Conservation (phyloP, 2,797 vertebrate species). For the Falco naumanni region DNA sequence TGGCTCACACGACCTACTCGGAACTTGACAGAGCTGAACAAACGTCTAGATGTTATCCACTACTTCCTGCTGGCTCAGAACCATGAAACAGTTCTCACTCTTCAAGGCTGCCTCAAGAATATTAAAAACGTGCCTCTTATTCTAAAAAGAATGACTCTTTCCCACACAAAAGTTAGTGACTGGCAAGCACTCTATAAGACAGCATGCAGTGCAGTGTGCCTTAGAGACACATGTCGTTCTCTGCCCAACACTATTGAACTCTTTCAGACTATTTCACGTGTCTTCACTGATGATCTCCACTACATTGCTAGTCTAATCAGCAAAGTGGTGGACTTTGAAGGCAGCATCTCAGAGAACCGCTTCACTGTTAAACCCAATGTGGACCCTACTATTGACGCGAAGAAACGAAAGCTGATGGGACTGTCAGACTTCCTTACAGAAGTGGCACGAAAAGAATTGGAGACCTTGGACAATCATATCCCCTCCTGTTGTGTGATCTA, state of each 20-base stretch:
- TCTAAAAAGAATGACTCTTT: slow-evolving; percentile 91
- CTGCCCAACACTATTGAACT: slow-evolving; percentile 88
- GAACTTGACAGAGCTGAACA: slow-evolving; percentile 83
- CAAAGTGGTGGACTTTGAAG: slow-evolving; percentile 96
- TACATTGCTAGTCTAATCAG: slow-evolving; percentile 88
- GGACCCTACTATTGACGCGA: slow-evolving; percentile 91
- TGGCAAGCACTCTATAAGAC: slow-evolving; percentile 96
- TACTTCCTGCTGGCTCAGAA: slow-evolving; percentile 91
- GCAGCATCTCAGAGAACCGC: slow-evolving; percentile 85
- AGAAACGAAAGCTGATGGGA: slow-evolving; percentile 91
- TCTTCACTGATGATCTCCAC: slow-evolving; percentile 89
- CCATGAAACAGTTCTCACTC: slow-evolving; percentile 83
- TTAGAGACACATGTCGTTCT: slow-evolving; percentile 87
- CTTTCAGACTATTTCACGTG: slow-evolving; percentile 86
- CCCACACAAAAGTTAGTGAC: slow-evolving; percentile 89
- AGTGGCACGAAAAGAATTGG: slow-evolving; percentile 90
- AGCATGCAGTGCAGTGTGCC: slow-evolving; percentile 88
- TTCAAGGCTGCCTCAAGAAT: slow-evolving; percentile 88
- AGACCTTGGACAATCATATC: slow-evolving; percentile 86
- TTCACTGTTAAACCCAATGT: slow-evolving; percentile 91
- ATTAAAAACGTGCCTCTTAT: slow-evolving; percentile 92
- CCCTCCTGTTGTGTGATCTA: slow-evolving; percentile 93
- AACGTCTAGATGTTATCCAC: slow-evolving; percentile 91
- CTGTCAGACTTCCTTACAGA: slow-evolving; percentile 93
- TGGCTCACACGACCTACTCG: slow-evolving; percentile 93